Base-by-base conservation (phyloP, 1,140 invertebrate genomes). In the Hyles euphorbiae region DNA sequence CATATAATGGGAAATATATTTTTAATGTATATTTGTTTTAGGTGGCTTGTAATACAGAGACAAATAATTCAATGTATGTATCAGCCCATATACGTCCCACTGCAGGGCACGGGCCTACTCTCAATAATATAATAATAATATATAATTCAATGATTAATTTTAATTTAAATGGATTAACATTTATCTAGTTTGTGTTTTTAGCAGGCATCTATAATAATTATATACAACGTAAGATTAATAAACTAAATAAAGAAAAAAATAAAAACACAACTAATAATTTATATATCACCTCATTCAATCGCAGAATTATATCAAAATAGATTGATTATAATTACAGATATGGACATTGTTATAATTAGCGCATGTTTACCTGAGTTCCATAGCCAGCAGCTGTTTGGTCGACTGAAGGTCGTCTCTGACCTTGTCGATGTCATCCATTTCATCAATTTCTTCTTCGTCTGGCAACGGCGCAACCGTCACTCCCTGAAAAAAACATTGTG, bases 361-460 rank as follows among this genome's bases (percentile, higher is more conserved):
- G 34, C 9, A 7, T 10, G 44, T 45, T 67, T 75, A 88, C 88
- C 88, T 91, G 62, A 97, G 85, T 87, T 97, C 96, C 48, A 96
- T 89, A 2, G 96, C 95, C 61, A 97, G 87, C 91, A 97, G 94
- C 87, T 97, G 96, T 87, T 97, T 97, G 2, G 95, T 96, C 58
- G 95, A 96, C 78, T 97, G 96, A 44, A 97, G 90, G 82, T 97
- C 96, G 71, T 97, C 96, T 60, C 96, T 91, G n/a, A 96, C 93
- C 77, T 95, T 95, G 72, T 97, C 96, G 68, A 97, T 97, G 68
- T 97, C 96, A 64, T 97, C 96, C 91, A 96, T 92, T 68, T 96
- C 95, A 74, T 96, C 95, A 22, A 93, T 91, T 70, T 95, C 93
- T 52, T 92, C 92, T 45, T 91, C 88, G 62, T 92, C 90, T 46